Base-by-base conservation (phyloP, 2,113 vertebrate genomes). In the Rhinopomastus cyanomelas region DNA sequence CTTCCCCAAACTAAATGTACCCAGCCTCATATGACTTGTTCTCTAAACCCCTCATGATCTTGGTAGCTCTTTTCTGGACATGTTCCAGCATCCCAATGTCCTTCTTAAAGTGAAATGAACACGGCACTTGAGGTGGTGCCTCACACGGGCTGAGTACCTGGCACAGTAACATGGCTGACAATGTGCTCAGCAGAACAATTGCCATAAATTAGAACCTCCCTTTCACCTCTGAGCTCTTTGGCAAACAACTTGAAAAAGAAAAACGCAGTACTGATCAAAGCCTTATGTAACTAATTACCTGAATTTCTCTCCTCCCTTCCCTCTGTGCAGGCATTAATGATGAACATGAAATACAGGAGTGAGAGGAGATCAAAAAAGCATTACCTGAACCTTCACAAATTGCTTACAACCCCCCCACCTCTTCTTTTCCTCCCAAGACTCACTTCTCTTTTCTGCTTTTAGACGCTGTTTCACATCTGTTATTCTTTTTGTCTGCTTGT, bases 211-310 rank as follows among this genome's bases (percentile, higher is more conserved):
- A 85, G 92, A 79, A 16, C 6, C 11, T 79, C 16, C 55, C 15
- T 64, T 57, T 59, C 1, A 4, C 78, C 68, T 81, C 30, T 32
- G 29, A 53, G 16, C n/a, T 78, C 11, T 4, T 44, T 66, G 57
- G 51, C 78, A 93, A 93, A 91, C 27, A 90, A 85, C 46, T 39
- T 87, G 82, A 91, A 91, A 85, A 90, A 88, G 37, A 81, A 87
- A 93, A 88, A 88, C 18, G 81, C 65, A 89, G 37, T 34, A 66
- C 61, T 89, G 92, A 95, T 95, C 95, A 96, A 94, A 95, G 88
- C 69, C 55, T 61, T 37, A 34, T 86, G 81, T 91, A 91, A 90
- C 89, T 96, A 92, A 95, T 96, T 95, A 91, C 57, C 69, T 72
- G 67, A 81, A 79, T 83, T 85, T 91, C 60, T 13, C 18, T 91